Evolutionary conservation across 1,140 invertebrate genomes (phyloP).

Genomic region (Rhopalosiphum maidis): DNA sequence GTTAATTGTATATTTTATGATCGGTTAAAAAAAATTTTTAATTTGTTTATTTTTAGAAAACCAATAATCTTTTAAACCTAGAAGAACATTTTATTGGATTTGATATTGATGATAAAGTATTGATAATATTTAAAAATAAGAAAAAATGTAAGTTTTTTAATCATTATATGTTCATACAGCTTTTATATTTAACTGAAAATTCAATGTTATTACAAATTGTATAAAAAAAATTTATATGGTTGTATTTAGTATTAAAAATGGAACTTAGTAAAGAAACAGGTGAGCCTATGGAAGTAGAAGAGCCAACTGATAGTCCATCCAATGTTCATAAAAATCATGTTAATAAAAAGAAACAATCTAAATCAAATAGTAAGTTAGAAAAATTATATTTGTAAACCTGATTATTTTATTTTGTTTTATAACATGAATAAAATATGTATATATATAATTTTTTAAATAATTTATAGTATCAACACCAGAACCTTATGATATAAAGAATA

Average conservation of each 20-base stretch:
- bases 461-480: slow-evolving; percentile 15
- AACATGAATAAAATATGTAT: background rate
- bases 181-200: background rate
- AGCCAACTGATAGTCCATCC: background rate
- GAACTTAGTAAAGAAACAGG: slow-evolving; percentile 9
- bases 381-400: background rate
- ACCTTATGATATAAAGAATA: background rate
- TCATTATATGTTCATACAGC: background rate
- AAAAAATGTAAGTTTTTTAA: background rate
- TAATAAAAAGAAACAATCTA: slow-evolving; percentile 3
- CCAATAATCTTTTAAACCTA: background rate
- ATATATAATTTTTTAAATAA: background rate
- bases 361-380: slow-evolving; percentile 21
- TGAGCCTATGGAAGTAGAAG: background rate
- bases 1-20: background rate
- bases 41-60: slow-evolving; percentile 30
- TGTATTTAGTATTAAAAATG: background rate
- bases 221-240: no score
- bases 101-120: background rate
- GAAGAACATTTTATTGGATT: slow-evolving; percentile 8
- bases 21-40: background rate
- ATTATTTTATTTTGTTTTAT: background rate
- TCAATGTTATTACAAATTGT: background rate
- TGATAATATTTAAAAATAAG: background rate
- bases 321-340: slow-evolving; percentile 20